A percentile compares a stretch with the other conserved stretches of the same genome.
These are phyloP conservation scores for Lanius ludovicianus DNA, from an alignment of 2,113 vertebrate species.

Conservation along the genomic window DNA sequence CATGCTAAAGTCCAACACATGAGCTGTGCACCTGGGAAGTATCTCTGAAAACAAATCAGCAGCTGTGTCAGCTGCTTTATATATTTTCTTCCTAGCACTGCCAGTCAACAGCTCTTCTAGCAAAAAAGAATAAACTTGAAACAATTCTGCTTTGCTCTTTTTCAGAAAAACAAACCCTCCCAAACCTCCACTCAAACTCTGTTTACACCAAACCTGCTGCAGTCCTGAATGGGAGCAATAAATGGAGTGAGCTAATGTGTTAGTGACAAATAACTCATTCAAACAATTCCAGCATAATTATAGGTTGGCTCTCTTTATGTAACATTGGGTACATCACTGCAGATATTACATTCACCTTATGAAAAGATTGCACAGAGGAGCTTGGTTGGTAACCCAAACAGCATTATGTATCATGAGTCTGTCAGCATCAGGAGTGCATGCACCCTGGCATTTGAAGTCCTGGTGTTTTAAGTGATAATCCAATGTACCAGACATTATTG, in stretches of 20 bases:
- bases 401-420: slow-evolving; percentile 38
- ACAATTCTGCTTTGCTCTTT: background rate
- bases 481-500: slow-evolving; percentile 47
- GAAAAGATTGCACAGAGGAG: slow-evolving; percentile 21
- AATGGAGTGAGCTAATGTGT: slow-evolving; percentile 32
- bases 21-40: background rate
- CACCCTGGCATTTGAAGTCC: slow-evolving; percentile 51
- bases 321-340: slow-evolving; percentile 41
- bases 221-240: background rate
- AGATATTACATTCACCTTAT: slow-evolving; percentile 44
- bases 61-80: background rate
- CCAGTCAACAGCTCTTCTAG: background rate
- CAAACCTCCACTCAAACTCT: background rate
- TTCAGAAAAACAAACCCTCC: background rate
- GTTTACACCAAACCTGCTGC: background rate
- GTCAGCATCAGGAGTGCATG: slow-evolving; percentile 27
- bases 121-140: background rate
- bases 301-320: slow-evolving; percentile 61
- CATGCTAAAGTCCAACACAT: slow-evolving; percentile 39
- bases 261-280: slow-evolving; percentile 24
- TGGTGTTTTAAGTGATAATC: slow-evolving; percentile 52
- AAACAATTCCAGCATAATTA: slow-evolving; percentile 21
- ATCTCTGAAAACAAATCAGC: background rate
- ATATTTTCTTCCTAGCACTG: background rate
- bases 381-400: slow-evolving; percentile 50